Percentiles rank a stretch among this genome's conserved stretches.
Evolutionary conservation across 2,113 vertebrate species (phyloP).

Genomic region (Equus przewalskii): DNA sequence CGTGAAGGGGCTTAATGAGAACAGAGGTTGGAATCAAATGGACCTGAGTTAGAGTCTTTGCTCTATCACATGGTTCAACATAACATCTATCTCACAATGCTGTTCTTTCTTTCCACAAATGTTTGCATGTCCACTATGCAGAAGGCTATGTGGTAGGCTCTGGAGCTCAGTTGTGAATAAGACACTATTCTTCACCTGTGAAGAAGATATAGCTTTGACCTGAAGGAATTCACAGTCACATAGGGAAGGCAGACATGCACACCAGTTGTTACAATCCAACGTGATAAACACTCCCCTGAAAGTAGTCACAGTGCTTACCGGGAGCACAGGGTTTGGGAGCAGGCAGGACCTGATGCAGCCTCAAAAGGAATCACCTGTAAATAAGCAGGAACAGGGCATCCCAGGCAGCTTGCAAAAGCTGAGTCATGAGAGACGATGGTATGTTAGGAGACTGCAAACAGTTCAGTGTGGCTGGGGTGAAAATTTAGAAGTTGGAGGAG

Average conservation of each 20-base stretch:
- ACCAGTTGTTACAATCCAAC: background rate
- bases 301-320: background rate
- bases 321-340: background rate
- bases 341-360: background rate
- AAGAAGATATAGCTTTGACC: background rate
- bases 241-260: background rate
- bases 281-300: background rate
- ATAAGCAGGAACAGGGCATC: background rate
- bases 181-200: background rate
- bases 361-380: background rate
- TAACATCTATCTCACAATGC: background rate
- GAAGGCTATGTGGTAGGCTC: background rate
- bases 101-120: background rate
- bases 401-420: too few species aligned
- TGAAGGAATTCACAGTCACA: background rate
- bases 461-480: background rate
- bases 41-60: background rate
- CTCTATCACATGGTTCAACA: rapidly evolving
- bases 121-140: background rate
- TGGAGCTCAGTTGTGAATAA: background rate
- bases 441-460: background rate
- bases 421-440: background rate
- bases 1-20: background rate
- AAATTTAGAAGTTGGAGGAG: background rate
- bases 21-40: background rate